Conservation (phyloP, 2,113 vertebrate genomes). For the Spea bombifrons region DNA sequence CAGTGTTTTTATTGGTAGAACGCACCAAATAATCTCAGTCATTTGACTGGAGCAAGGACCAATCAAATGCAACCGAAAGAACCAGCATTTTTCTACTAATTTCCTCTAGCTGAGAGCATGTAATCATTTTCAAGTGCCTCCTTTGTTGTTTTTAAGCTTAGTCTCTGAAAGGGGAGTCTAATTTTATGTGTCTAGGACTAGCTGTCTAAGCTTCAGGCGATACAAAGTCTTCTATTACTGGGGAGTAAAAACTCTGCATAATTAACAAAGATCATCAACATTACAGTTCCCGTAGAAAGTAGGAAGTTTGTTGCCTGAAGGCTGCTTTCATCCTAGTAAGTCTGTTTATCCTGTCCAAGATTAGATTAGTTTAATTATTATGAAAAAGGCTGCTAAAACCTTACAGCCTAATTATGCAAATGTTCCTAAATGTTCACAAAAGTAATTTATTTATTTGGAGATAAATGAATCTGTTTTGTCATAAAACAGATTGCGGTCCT, state of each 20-base stretch:
- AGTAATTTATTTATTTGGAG: constrained; percentile 97
- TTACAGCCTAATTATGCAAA: constrained; percentile 98
- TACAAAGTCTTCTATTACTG: constrained; percentile 86
- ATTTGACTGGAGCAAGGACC: constrained; percentile 70
- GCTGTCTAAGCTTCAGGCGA: constrained; percentile 90
- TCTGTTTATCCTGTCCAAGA: constrained; percentile 98
- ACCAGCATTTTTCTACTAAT: constrained; percentile 75
- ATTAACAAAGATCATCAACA: constrained; percentile 98
- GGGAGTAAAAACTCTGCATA: constrained; percentile 89
- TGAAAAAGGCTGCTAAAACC: constrained; percentile 94
- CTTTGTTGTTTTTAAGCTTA: constrained; percentile 58
- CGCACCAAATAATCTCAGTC: constrained; percentile 66
- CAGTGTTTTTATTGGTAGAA: neutral
- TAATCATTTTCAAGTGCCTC: constrained; percentile 69
- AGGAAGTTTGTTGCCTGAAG: constrained; percentile 88
- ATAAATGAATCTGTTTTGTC: constrained; percentile 93
- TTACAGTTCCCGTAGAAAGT: constrained; percentile 82
- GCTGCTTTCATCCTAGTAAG: constrained; percentile 86
- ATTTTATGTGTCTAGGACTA: constrained; percentile 83
- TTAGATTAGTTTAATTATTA: constrained; percentile 99
- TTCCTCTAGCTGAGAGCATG: constrained; percentile 68
- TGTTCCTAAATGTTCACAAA: constrained; percentile 90
- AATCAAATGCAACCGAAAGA: constrained; percentile 68
- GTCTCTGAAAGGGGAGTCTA: constrained; percentile 71
- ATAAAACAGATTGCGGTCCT: constrained; percentile 88